phyloP scores from a whole-genome alignment of 2,113 vertebrate species.

The Azemiops feae region DNA sequence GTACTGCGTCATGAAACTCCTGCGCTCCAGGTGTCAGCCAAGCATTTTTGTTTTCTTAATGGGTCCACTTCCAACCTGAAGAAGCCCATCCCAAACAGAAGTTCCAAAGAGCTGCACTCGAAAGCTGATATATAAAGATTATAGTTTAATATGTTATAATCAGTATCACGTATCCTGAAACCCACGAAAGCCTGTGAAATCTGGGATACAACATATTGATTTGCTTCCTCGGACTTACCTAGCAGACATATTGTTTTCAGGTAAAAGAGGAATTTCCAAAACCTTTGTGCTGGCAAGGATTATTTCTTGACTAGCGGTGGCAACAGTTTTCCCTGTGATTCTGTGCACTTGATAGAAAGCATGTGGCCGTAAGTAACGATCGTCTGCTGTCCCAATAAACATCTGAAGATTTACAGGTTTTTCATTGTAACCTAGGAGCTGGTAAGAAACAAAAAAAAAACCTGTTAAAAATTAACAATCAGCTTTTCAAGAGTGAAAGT shows the following conservation, averaged over 20 bases:
- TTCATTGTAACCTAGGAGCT: slow-evolving; percentile 95
- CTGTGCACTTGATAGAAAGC: slow-evolving; percentile 99
- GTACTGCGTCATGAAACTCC: not conserved
- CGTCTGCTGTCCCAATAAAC: slow-evolving; percentile 98
- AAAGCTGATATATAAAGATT: not conserved
- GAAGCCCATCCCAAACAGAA: not conserved
- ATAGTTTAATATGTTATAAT: not conserved
- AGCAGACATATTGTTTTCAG: slow-evolving; percentile 96
- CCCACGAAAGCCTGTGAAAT: not conserved
- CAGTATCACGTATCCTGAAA: too few species aligned
- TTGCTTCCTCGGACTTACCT: slow-evolving; percentile 74
- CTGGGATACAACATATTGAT: not conserved
- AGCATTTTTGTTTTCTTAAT: not conserved
- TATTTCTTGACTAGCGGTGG: slow-evolving; percentile 96
- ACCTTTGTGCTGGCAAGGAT: slow-evolving; percentile 93
- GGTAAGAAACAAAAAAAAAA: slow-evolving; percentile 38
- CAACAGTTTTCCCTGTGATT: slow-evolving; percentile 98
- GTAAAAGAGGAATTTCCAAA: slow-evolving; percentile 95
- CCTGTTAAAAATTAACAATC: not conserved
- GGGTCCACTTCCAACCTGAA: not conserved
- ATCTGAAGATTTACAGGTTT: slow-evolving; percentile 96
- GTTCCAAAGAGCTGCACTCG: not conserved
- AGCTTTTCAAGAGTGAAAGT: not conserved
- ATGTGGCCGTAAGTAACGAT: slow-evolving; percentile 94
- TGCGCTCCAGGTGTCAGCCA: not conserved